Base-by-base conservation (phyloP, 2,888 invertebrate genomes). In the Trichogramma evanescens region DNA sequence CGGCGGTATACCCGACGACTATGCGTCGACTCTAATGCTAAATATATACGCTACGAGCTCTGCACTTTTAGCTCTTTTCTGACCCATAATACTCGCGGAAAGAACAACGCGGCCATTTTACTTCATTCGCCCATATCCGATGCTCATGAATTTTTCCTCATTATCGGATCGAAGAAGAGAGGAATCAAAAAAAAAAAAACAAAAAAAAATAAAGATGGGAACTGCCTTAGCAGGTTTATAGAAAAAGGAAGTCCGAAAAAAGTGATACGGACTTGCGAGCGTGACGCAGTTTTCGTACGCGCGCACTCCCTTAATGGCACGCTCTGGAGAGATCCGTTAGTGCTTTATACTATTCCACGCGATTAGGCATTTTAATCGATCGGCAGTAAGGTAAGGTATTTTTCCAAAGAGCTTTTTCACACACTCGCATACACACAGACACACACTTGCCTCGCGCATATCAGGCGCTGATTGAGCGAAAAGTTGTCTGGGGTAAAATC, bases 71-170 rank as follows among this genome's bases (percentile, higher is more conserved):
- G 61, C 58, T 58, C 53, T 64, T 57, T 45, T 40, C 43, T 45
- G 55, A 2, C 2, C 26, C 26, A 26, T 26, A 26, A 26, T 26
- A 26, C 60, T 65, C 67, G 63, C 65, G 61, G 59, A 26, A 26
- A 26, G 26, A 26, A 59, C 62, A 64, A 66, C 65, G 26, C 26
- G 65, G 63, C 66, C 65, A 66, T 67, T 70, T 66, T 65, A 63
- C 62, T 63, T 62, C 61, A 57, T 51, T 46, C 42, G 50, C 61
- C 67, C 62, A 66, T 70, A 69, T 71, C 71, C 71, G 70, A 67
- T 66, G 61, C 66, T 66, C 71, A 69, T 70, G 69, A 70, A 71
- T 70, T 65, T 67, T 64, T 63, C 54, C 51, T 50, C 58, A 26
- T 44, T 48, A 52, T 46, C 45, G 48, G 52, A 13, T 49, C 26